Conservation (phyloP, 2,888 invertebrate genomes). For the Spilosoma lubricipeda region DNA sequence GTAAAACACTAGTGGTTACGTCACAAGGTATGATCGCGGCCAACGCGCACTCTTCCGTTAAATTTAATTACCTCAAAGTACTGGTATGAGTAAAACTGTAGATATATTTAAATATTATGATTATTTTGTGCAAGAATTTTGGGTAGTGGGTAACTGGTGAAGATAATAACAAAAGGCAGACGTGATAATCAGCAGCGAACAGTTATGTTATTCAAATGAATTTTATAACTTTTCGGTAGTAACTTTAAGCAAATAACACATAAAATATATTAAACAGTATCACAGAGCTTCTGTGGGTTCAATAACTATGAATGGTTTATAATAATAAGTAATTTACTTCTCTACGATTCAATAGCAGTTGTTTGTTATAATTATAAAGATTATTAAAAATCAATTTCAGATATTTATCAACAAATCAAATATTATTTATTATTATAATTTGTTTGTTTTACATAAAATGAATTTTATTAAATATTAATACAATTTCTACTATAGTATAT, state of each 20-base stretch:
- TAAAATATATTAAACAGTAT: neutral
- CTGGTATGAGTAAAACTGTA: slow-evolving; percentile 30
- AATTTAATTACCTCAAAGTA: slow-evolving; percentile 72
- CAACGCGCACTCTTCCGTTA: slow-evolving; percentile 77
- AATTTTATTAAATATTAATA: no score
- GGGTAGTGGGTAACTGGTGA: neutral
- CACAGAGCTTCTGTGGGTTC: neutral
- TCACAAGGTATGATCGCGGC: slow-evolving; percentile 64
- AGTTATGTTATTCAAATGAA: neutral
- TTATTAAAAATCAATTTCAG: no score
- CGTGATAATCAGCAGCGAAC: neutral
- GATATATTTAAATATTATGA: slow-evolving; percentile 7
- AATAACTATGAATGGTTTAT: no score
- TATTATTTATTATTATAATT: no score
- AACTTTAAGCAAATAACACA: neutral
- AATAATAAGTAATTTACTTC: no score
- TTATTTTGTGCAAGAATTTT: slow-evolving; percentile 14
- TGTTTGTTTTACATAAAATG: no score
- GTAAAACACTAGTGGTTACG: slow-evolving; percentile 67
- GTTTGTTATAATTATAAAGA: no score
- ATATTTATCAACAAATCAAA: no score
- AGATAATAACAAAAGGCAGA: neutral
- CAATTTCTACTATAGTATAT: no score
- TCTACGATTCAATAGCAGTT: neutral
- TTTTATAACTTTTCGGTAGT: neutral